Conservation (phyloP, 1,140 invertebrate genomes). For the Sinella curviseta region DNA sequence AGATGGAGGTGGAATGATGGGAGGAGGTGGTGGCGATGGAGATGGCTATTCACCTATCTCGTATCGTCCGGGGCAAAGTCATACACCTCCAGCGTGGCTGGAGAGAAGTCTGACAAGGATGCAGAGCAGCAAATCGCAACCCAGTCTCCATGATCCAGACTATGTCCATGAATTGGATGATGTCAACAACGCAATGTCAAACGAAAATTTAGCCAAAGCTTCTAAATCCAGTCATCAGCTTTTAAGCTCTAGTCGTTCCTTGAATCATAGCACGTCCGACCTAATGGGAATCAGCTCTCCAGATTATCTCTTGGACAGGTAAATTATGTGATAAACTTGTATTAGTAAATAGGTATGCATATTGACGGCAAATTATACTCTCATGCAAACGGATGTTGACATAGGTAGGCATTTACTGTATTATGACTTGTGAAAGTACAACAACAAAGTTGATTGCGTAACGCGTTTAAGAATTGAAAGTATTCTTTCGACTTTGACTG, state of each 20-base stretch:
- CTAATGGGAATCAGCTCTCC: slow-evolving; percentile 5
- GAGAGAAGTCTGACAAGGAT: slow-evolving; percentile 52
- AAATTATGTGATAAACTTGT: background rate
- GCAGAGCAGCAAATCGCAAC: slow-evolving; percentile 37
- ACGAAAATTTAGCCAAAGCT: background rate
- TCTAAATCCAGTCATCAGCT: background rate
- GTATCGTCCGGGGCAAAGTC: background rate
- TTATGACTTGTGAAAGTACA: too few relatives aligned
- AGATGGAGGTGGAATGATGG: background rate
- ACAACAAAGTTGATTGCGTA: too few relatives aligned
- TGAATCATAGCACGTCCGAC: slow-evolving; percentile 22
- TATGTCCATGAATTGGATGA: background rate
- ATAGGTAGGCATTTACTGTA: too few relatives aligned
- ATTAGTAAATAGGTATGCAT: background rate
- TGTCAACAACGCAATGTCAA: background rate
- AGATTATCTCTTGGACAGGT: background rate
- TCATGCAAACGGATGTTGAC: too few relatives aligned
- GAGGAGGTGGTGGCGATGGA: background rate
- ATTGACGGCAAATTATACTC: too few relatives aligned
- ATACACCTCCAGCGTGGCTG: slow-evolving; percentile 54
- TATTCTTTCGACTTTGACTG: too few relatives aligned
- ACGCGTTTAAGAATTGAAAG: too few relatives aligned
- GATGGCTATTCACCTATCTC: background rate
- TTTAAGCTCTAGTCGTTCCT: background rate
- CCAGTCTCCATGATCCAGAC: slow-evolving; percentile 36